Evolutionary conservation across 64 coral and sea anemone species (phyloP), one percentile per base, ranked within the genome.

Genomic region (Actinia tenebrosa): DNA sequence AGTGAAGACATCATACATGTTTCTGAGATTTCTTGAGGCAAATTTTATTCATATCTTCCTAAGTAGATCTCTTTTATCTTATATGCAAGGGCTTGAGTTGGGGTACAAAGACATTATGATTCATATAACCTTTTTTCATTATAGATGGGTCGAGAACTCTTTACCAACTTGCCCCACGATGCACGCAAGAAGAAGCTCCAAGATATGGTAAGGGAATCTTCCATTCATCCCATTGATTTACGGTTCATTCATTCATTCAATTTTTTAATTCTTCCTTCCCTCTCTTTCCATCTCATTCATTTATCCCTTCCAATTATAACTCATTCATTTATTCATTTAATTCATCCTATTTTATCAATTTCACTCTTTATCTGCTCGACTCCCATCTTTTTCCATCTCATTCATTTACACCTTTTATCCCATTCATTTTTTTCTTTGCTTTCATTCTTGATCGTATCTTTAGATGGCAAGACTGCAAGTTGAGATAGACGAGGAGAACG

Each of bases 401-500:
- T 78, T 63, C n/a, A n/a, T n/a, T n/a, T n/a, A n/a, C n/a, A n/a
- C n/a, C 37, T 56, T 56, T 58, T 64, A 19, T 64, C 19, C 61
- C 16, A 64, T 64, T 64, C 19, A 19, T 66, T 23, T n/a, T 22
- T 20, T 80, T 4, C 23, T 77, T 23, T 52, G 3, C 27, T 47
- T 10, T 52, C 46, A 47, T 0, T 17, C 10, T 71, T 14, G 9
- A 56, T 56, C 56, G 2, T n/a, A 25, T 66, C 7, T 16, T 68
- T 53, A 96, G 94, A 96, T 96, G 91, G 86, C 84, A 80, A 89
- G 71, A 59, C 85, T 96, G 47, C 94, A 96, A 77, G 86, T 83
- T 30, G 94, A 96, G 81, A 96, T 96, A 89, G 94, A 96, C 52
- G 94, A 96, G 64, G 94, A 96, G 68, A 96, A 93, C 47, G 88